phyloP scores from a whole-genome alignment of 2,888 invertebrate genomes.

The Plusia festucae region DNA sequence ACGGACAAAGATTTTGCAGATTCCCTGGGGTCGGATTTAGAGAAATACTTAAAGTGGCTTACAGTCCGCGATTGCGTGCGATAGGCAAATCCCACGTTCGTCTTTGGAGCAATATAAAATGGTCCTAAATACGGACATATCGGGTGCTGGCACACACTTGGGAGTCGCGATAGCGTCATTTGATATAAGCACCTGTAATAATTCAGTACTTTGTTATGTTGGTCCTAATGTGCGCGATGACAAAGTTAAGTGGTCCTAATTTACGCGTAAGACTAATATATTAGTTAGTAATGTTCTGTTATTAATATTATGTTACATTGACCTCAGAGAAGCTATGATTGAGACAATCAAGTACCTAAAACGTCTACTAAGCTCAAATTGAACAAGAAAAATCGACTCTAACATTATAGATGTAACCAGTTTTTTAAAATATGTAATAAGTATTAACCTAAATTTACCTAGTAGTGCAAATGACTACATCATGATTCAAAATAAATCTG shows the following conservation, averaged over 20 bases:
- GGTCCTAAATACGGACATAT: slow-evolving; percentile 66
- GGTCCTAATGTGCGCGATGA: background rate
- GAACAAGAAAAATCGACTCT: too few species aligned
- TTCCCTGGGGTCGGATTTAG: slow-evolving; percentile 76
- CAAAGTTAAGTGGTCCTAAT: background rate
- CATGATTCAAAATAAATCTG: too few species aligned
- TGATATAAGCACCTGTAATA: background rate
- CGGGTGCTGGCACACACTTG: slow-evolving; percentile 45
- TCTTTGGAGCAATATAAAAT: slow-evolving; percentile 73
- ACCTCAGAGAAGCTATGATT: background rate
- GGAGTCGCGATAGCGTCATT: slow-evolving; percentile 32
- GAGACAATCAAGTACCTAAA: background rate
- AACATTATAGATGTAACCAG: too few species aligned
- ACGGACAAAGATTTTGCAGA: slow-evolving; percentile 77
- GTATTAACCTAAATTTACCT: too few species aligned
- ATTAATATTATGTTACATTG: background rate
- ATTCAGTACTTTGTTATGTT: background rate
- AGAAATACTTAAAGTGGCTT: slow-evolving; percentile 82
- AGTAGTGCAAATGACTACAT: too few species aligned
- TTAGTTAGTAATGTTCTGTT: background rate
- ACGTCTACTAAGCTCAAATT: background rate
- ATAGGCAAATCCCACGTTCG: slow-evolving; percentile 79
- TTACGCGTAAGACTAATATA: background rate
- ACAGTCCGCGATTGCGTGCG: slow-evolving; percentile 79
- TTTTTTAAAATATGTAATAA: too few species aligned